Conservation (phyloP, 2,888 invertebrate genomes). For the Eucera pruinosa region DNA sequence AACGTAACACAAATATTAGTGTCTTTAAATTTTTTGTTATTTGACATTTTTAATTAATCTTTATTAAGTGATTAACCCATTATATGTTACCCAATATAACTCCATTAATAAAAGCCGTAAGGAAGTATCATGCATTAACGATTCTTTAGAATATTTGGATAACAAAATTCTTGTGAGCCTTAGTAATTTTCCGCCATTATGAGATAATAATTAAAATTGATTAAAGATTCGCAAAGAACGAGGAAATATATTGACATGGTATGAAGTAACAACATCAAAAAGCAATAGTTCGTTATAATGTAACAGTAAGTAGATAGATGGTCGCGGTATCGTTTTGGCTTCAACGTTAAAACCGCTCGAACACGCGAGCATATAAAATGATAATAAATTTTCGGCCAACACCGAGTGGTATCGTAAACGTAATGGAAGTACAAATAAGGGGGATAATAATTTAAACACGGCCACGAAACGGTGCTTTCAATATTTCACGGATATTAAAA, state of each 20-base stretch:
- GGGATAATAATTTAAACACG: constrained; percentile 18
- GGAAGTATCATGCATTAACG: too few species aligned
- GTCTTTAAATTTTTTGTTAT: too few species aligned
- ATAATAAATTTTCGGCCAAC: constrained; percentile 47
- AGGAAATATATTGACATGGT: constrained; percentile 25
- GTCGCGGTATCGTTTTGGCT: constrained; percentile 31
- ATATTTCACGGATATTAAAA: constrained; percentile 29
- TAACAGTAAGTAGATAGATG: constrained; percentile 45
- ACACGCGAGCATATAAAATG: constrained; percentile 45
- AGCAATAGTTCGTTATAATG: constrained; percentile 32
- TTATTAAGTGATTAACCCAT: too few species aligned
- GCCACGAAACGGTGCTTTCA: constrained; percentile 1
- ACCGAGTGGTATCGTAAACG: constrained; percentile 17
- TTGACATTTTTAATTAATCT: too few species aligned
- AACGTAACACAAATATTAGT: too few species aligned
- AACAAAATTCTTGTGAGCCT: too few species aligned
- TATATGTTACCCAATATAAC: too few species aligned
- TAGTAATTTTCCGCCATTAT: too few species aligned
- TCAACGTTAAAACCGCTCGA: neutral
- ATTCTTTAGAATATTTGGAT: too few species aligned
- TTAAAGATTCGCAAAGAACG: neutral
- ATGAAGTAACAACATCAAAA: constrained; percentile 35
- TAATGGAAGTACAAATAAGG: constrained; percentile 28
- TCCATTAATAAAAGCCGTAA: too few species aligned
- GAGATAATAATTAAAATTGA: too few species aligned